Percentiles rank a stretch among this genome's conserved stretches.
phyloP scores from a whole-genome alignment of 2,113 vertebrate genomes.

The Hemichromis elongatus region DNA sequence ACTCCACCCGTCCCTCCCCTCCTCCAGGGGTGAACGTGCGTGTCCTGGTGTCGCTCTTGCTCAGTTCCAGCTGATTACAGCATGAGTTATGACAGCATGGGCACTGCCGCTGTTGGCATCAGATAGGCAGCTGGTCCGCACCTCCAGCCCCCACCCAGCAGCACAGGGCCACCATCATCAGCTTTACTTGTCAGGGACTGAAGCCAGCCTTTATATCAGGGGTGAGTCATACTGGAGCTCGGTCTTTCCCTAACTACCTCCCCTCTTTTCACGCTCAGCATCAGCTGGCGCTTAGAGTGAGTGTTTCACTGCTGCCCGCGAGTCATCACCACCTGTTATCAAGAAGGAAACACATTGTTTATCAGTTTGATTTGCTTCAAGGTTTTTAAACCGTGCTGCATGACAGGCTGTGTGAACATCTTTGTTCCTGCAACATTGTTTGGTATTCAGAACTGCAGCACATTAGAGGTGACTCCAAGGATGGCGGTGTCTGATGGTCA shows the following conservation, averaged over 20 bases:
- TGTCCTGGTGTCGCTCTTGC: constrained; percentile 13
- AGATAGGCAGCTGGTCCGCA: background rate
- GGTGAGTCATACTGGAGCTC: constrained; percentile 27
- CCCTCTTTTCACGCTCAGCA: background rate
- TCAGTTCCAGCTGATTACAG: constrained; percentile 41
- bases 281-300: background rate
- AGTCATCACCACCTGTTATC: background rate
- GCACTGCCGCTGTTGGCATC: constrained; percentile 8
- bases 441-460: background rate
- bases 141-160: background rate
- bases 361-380: background rate
- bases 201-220: constrained; percentile 12
- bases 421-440: background rate
- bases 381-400: background rate
- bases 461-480: background rate
- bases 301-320: background rate
- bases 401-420: background rate
- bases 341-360: background rate
- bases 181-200: constrained; percentile 3
- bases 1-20: background rate
- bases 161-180: background rate
- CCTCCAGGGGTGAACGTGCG: background rate
- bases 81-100: background rate
- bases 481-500: background rate
- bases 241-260: background rate